phyloP scores from a whole-genome alignment of 2,797 vertebrate genomes.

The Tiaroga cobitis region DNA sequence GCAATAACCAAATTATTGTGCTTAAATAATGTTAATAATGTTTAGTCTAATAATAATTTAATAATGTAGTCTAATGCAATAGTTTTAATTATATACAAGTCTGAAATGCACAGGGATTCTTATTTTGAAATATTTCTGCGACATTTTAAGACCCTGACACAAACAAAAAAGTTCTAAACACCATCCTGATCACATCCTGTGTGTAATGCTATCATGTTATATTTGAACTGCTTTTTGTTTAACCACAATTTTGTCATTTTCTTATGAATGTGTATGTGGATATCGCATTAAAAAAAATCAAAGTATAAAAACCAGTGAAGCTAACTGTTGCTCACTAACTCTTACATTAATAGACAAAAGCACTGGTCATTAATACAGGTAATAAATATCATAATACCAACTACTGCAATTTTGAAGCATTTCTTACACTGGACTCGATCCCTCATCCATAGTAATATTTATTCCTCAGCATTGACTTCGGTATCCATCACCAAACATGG shows the following conservation, averaged over 20 bases:
- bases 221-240: constrained; percentile 2
- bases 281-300: not conserved
- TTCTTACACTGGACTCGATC: not conserved
- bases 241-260: not conserved
- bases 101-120: not conserved
- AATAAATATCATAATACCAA: not conserved
- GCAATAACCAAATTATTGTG: not conserved
- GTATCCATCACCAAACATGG: not conserved
- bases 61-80: not conserved
- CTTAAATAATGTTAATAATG: not conserved
- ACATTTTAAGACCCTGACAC: not conserved
- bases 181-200: not conserved
- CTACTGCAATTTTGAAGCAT: not conserved
- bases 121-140: not conserved
- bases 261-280: not conserved
- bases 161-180: not conserved
- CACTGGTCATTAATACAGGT: not conserved
- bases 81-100: not conserved
- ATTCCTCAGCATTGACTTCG: not conserved
- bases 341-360: not conserved
- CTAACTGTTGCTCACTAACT: not conserved
- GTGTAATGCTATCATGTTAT: not conserved
- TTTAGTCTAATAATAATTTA: not conserved
- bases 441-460: not conserved
- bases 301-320: not conserved